Evolutionary conservation across 2,797 vertebrate genomes (phyloP).

Genomic region (Chaetophractus vellerosus): DNA sequence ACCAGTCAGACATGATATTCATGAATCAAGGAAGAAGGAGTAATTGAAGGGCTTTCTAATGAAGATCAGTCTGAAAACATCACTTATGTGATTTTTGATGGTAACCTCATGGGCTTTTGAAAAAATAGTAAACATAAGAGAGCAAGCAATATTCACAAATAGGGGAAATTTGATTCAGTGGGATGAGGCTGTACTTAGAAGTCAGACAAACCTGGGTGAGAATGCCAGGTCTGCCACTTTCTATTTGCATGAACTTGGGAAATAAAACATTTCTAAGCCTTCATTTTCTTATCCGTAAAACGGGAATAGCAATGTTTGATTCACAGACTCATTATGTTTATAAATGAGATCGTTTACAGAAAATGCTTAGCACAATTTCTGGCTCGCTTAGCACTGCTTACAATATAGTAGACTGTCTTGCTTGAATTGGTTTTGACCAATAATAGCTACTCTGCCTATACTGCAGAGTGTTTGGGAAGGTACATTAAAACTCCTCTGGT

Average conservation of each 20-base stretch:
- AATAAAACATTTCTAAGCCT: not conserved
- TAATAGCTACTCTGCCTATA: not conserved
- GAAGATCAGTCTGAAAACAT: constrained; percentile 32
- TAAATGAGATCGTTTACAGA: not conserved
- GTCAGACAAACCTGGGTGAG: not conserved
- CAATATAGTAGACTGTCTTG: not conserved
- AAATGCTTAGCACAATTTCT: not conserved
- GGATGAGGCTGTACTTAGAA: not conserved
- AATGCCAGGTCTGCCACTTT: not conserved
- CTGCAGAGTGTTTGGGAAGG: not conserved
- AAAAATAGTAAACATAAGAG: not conserved
- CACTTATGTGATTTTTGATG: not conserved
- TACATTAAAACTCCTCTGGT: not conserved
- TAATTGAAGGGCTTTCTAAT: constrained; percentile 34
- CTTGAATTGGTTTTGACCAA: not conserved
- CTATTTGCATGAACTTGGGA: not conserved
- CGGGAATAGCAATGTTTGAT: not conserved
- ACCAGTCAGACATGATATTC: not conserved
- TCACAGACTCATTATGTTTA: constrained; percentile 4
- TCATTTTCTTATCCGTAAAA: not conserved
- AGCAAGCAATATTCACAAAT: not conserved
- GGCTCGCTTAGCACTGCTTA: not conserved
- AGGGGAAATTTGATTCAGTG: not conserved
- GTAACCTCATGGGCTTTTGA: not conserved
- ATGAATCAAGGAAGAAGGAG: not conserved